These are phyloP conservation scores for Acholoe squamosa DNA, from an alignment of 2,888 invertebrate genomes.

Conservation along the genomic window DNA sequence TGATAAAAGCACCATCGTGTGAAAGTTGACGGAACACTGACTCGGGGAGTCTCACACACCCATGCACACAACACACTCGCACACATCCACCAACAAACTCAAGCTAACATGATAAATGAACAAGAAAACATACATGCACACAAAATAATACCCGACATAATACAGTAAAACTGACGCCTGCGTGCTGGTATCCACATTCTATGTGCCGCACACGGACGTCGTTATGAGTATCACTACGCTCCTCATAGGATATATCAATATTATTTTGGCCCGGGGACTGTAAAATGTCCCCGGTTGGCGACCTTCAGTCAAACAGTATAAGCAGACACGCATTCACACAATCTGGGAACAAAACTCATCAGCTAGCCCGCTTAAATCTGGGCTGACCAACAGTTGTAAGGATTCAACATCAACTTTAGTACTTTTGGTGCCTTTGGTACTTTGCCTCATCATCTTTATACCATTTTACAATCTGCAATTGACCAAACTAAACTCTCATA, in stretches of 20 bases:
- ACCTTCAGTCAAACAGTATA: neutral
- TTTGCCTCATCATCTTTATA: constrained; percentile 26
- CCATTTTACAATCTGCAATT: constrained; percentile 11
- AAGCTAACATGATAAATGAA: neutral
- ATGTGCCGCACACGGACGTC: neutral
- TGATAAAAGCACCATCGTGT: constrained; percentile 57
- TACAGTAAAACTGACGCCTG: too few species aligned
- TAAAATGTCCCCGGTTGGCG: neutral
- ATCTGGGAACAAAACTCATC: neutral
- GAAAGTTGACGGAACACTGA: constrained; percentile 39
- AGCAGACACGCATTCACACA: constrained; percentile 2
- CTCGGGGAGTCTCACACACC: too few species aligned
- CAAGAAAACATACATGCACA: constrained; percentile 2
- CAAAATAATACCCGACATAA: neutral
- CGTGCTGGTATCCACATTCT: too few species aligned
- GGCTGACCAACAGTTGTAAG: neutral
- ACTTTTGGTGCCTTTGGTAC: neutral
- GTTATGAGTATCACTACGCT: neutral
- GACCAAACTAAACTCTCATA: neutral
- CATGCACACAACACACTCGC: too few species aligned
- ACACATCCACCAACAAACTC: too few species aligned
- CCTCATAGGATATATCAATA: neutral
- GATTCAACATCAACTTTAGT: constrained; percentile 41
- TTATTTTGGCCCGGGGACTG: constrained; percentile 34
- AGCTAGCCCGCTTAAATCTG: neutral